Evolutionary conservation across 1,140 invertebrate genomes (phyloP).

Genomic region (Agrypnia vestita): DNA sequence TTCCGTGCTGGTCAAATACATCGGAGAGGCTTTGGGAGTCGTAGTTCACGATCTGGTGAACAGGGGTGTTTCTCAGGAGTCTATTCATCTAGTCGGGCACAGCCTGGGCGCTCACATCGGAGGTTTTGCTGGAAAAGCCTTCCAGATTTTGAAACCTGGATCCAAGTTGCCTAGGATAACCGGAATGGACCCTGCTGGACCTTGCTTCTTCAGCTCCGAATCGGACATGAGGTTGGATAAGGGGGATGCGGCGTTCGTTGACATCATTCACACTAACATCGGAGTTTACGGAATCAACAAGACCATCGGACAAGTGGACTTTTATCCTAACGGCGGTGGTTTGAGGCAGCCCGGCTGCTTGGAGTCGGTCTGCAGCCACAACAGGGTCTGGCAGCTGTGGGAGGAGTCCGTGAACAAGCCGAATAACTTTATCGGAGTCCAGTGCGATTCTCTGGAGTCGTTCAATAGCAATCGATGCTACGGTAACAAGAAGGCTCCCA

Average conservation of each 20-base stretch:
- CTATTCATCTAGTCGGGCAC: conserved; percentile 54
- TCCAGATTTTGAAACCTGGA: conserved; percentile 1
- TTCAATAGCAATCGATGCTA: conserved; percentile 71
- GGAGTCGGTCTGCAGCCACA: conserved; percentile 76
- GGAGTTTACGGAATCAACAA: conserved; percentile 70
- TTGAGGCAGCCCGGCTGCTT: conserved; percentile 77
- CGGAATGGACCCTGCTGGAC: conserved; percentile 82
- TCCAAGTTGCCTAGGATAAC: conserved; percentile 71
- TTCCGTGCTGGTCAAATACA: conserved; percentile 46
- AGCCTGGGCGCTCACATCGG: conserved; percentile 54
- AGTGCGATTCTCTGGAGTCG: conserved; percentile 69
- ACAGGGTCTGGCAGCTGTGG: conserved; percentile 74
- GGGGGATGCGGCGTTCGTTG: conserved; percentile 81
- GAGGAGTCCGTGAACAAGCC: conserved; percentile 74
- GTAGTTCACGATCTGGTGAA: conserved; percentile 33
- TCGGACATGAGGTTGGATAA: conserved; percentile 74
- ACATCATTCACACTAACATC: conserved; percentile 82
- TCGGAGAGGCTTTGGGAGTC: conserved; percentile 47
- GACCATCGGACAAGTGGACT: conserved; percentile 75
- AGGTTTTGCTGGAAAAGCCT: conserved; percentile 53
- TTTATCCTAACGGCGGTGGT: conserved; percentile 78
- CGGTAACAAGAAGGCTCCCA: conserved; percentile 65
- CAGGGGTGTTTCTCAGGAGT: conserved; percentile 22
- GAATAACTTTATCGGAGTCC: conserved; percentile 71
- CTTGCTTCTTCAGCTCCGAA: conserved; percentile 76